Evolutionary conservation across 2,888 invertebrate species (phyloP), one percentile per base, ranked within the genome.

Genomic region (Coleophora flavipennella): DNA sequence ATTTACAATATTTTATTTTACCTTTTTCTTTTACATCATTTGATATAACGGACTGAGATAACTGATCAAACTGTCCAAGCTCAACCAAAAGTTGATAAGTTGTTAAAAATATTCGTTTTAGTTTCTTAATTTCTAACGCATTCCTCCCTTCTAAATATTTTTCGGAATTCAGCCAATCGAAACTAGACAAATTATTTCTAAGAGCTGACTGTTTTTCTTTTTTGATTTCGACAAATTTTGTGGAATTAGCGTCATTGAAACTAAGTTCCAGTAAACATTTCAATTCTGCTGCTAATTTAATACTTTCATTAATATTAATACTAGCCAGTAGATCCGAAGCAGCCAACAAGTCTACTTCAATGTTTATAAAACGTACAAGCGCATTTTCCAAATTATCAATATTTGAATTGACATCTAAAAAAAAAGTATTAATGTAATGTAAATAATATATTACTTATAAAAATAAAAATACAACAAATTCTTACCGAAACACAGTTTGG

Each of bases 401-500:
- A 58, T 70, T 69, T 1, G 62, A 65, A 67, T 71, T 72, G 33
- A 70, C 35, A 67, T 69, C 70, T 72, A 72, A 33, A 72, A 71
- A 59, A 44, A 51, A 56, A 51, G 32, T 33, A 4, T 20, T 27
- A 13, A 35, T 14, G 25, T 34, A 38, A 32, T 36, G n/a, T 8
- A 12, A 13, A 33, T 33, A 40, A 14, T 12, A 31, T 27, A 12
- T 29, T 1, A 29, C 4, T 4, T 29, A n/a, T n/a, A 13, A 10
- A 29, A 13, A 35, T 27, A 27, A 11, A 13, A 35, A 28, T 31
- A 13, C 10, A 31, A 11, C 29, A 29, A 33, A 36, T 36, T 55
- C 72, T 59, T 46, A 80, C 78, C 76, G 55, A 57, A 63, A n/a
- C 55, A 40, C 33, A 63, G 43, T 36, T 36, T 53, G 31, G 54